Evolutionary conservation across 1,140 invertebrate species (phyloP).

Genomic region (Papilio polyxenes): DNA sequence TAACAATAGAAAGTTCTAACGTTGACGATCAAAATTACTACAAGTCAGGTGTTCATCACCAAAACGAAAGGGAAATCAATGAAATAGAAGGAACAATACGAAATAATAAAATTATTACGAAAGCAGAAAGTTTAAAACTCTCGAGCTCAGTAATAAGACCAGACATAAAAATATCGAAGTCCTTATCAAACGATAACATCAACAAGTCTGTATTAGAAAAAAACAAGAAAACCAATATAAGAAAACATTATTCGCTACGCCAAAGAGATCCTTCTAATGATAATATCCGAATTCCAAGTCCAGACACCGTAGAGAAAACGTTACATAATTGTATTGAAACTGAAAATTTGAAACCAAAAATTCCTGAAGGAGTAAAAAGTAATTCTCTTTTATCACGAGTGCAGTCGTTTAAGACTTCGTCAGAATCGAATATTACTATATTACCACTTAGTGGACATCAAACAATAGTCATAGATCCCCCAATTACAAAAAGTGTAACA

Average conservation of each 20-base stretch:
- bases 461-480: constrained; percentile 79
- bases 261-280: constrained; percentile 75
- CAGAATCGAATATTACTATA: constrained; percentile 73
- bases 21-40: constrained; percentile 65
- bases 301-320: constrained; percentile 60
- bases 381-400: constrained; percentile 69
- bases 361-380: constrained; percentile 61
- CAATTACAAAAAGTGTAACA: constrained; percentile 55
- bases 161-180: constrained; percentile 66
- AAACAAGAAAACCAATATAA: constrained; percentile 65
- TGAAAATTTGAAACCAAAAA: constrained; percentile 43
- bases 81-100: constrained; percentile 78
- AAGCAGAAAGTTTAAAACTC: constrained; percentile 72
- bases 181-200: constrained; percentile 72
- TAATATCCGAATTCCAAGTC: constrained; percentile 66
- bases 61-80: constrained; percentile 78
- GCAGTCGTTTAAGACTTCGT: constrained; percentile 75
- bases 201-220: constrained; percentile 55
- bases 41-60: constrained; percentile 64
- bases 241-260: constrained; percentile 78
- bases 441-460: constrained; percentile 79
- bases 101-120: constrained; percentile 75
- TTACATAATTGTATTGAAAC: constrained; percentile 48
- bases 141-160: constrained; percentile 55
- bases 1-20: constrained; percentile 73